Conservation (phyloP, 2,888 invertebrate species). For the Sarcophaga carnaria region DNA sequence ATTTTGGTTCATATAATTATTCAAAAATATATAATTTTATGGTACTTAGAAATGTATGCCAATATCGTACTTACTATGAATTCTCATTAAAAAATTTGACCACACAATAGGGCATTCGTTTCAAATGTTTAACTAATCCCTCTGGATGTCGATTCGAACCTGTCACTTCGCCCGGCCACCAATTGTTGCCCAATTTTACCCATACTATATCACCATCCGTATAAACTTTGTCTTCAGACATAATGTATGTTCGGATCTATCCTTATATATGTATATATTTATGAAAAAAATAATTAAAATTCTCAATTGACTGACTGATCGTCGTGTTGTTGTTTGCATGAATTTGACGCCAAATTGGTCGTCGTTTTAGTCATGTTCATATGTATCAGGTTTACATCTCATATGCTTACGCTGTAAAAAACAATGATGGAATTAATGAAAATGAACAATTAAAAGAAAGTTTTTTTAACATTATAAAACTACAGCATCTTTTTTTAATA, state of each 20-base stretch:
- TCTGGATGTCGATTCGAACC: constrained; percentile 86
- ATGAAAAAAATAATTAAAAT: neutral
- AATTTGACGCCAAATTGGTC: constrained; percentile 23
- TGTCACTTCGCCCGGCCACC: constrained; percentile 94
- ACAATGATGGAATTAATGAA: neutral
- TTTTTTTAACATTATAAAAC: constrained; percentile 33
- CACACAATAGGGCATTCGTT: constrained; percentile 89
- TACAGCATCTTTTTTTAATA: constrained; percentile 55
- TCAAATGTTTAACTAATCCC: constrained; percentile 84
- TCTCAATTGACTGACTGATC: neutral
- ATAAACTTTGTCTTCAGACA: constrained; percentile 76
- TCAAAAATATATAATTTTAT: too few relatives aligned
- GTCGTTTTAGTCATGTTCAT: constrained; percentile 19
- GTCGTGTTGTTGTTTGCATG: constrained; percentile 7
- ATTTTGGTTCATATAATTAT: too few relatives aligned
- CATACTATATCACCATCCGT: constrained; percentile 91
- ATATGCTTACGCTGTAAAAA: constrained; percentile 43
- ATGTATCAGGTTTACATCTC: constrained; percentile 20
- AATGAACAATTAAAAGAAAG: neutral
- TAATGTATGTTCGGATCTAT: constrained; percentile 54
- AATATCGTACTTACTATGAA: constrained; percentile 86
- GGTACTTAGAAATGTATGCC: neutral
- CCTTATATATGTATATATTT: neutral
- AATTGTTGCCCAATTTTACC: constrained; percentile 90
- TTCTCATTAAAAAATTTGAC: constrained; percentile 94